Evolutionary conservation across 2,113 vertebrate species (phyloP).

Genomic region (Dinomys branickii): DNA sequence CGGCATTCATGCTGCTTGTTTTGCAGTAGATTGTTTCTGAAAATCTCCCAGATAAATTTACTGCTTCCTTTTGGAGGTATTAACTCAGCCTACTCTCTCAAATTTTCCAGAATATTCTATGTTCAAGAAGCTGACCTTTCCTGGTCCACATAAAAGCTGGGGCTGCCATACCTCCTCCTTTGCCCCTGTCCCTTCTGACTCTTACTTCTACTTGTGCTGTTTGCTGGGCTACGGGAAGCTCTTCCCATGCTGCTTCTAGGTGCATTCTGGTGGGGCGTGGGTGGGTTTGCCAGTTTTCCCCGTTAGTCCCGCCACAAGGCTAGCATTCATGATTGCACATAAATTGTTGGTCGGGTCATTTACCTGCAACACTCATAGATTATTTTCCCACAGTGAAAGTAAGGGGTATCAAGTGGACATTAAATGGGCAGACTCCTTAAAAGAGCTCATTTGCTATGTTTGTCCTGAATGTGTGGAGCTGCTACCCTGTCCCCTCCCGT

Average conservation of each 20-base stretch:
- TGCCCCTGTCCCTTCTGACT: background rate
- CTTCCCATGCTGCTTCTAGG: background rate
- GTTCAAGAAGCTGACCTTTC: conserved; percentile 49
- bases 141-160: background rate
- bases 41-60: conserved; percentile 57
- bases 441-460: background rate
- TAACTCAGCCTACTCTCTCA: background rate
- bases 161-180: background rate
- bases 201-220: background rate
- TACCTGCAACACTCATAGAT: background rate
- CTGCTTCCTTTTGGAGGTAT: conserved; percentile 51
- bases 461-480: background rate
- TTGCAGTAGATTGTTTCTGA: conserved; percentile 19
- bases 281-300: conserved; percentile 20
- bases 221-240: background rate
- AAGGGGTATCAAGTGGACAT: background rate
- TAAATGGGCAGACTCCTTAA: background rate
- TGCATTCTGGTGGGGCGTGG: background rate
- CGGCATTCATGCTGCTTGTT: conserved; percentile 31
- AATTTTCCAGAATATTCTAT: conserved; percentile 26
- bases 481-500: background rate
- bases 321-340: conserved; percentile 24
- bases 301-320: background rate
- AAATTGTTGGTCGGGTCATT: conserved; percentile 26
- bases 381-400: conserved; percentile 42